Percentiles rank a stretch among this genome's conserved stretches.
These are phyloP conservation scores for Drosophila funebris DNA, from an alignment of 1,140 invertebrate genomes.

Conservation along the genomic window DNA sequence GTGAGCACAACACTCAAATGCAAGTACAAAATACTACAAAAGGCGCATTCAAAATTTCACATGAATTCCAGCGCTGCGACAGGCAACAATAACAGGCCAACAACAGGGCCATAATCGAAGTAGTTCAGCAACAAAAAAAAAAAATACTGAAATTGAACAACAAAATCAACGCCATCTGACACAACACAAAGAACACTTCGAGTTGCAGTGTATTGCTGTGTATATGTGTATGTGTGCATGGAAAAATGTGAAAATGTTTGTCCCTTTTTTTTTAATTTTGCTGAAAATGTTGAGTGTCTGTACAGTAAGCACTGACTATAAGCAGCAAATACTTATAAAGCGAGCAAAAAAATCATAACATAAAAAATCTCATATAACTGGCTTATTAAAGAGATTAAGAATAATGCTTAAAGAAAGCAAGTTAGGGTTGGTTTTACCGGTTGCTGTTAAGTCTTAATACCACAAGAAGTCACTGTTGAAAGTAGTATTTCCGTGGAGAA, in stretches of 20 bases:
- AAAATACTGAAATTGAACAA: slow-evolving; percentile 31
- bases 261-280: slow-evolving; percentile 42
- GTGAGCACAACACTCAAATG: slow-evolving; percentile 39
- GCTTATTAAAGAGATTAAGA: slow-evolving; percentile 20
- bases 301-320: slow-evolving; percentile 18
- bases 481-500: too few species aligned
- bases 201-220: slow-evolving; percentile 15
- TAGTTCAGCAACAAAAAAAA: slow-evolving; percentile 25
- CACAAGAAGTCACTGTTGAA: background rate
- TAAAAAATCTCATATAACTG: background rate
- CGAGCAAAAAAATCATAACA: background rate
- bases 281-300: slow-evolving; percentile 12
- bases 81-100: slow-evolving; percentile 4
- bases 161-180: slow-evolving; percentile 44
- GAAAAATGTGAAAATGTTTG: slow-evolving; percentile 50
- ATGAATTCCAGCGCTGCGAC: slow-evolving; percentile 35
- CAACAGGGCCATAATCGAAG: slow-evolving; percentile 39
- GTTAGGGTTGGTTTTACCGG: background rate
- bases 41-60: slow-evolving; percentile 44
- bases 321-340: background rate
- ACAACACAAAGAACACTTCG: slow-evolving; percentile 28
- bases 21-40: slow-evolving; percentile 32
- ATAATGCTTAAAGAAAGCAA: background rate
- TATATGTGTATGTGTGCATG: slow-evolving; percentile 3
- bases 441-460: too few species aligned